Conservation (phyloP, 2,797 vertebrate species). For the Acipenser ruthenus region DNA sequence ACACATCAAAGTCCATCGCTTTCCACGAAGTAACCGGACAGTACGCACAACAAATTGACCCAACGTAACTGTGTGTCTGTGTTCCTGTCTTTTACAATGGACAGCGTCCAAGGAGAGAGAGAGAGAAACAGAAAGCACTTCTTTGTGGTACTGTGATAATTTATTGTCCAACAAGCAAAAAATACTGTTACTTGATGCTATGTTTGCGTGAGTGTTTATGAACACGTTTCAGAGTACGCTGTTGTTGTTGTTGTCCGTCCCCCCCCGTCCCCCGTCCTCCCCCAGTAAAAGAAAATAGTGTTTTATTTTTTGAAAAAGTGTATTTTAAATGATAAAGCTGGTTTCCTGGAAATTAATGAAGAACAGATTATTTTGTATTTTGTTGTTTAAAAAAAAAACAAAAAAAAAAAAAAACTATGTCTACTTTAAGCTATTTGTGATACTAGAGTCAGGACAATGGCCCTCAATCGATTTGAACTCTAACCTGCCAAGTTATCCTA, state of each 20-base stretch:
- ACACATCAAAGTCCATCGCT: conserved; percentile 92
- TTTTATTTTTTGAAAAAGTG: conserved; percentile 42
- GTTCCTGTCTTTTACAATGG: conserved; percentile 7
- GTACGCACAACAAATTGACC: conserved; percentile 71
- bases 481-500: too few species aligned
- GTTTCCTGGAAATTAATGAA: conserved; percentile 24
- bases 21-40: conserved; percentile 79
- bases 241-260: conserved; percentile 19
- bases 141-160: conserved; percentile 65
- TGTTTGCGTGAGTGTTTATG: conserved; percentile 28
- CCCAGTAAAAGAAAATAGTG: conserved; percentile 31
- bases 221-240: conserved; percentile 13
- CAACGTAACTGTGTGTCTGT: conserved; percentile 16
- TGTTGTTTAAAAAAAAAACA: conserved; percentile 5
- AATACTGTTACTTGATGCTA: conserved; percentile 56
- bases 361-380: conserved; percentile 19
- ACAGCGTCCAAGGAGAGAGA: conserved; percentile 12
- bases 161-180: conserved; percentile 52
- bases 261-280: too few species aligned
- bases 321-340: conserved; percentile 15
- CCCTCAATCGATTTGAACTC: too few species aligned
- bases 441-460: too few species aligned
- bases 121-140: conserved; percentile 19
- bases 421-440: too few species aligned
- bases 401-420: not conserved